These are phyloP conservation scores for Hyposmocoma kahamanoa DNA, from an alignment of 1,140 invertebrate species.

Conservation along the genomic window DNA sequence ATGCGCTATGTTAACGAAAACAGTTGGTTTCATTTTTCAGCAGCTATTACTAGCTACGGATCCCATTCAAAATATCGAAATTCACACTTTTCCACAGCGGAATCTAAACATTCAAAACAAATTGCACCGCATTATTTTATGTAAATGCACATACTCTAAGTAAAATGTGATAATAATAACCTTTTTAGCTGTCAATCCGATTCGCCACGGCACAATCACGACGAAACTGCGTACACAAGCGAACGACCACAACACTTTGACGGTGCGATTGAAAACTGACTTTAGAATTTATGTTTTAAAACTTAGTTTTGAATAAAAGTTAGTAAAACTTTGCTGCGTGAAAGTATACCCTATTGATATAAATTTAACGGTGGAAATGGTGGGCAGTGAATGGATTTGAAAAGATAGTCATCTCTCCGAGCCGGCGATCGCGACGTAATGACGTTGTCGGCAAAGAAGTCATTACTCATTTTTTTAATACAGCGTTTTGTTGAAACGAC, in stretches of 20 bases:
- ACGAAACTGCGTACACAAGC: conserved; percentile 45
- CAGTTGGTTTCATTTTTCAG: too few relatives aligned
- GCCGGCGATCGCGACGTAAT: conserved; percentile 60
- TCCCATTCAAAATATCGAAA: too few relatives aligned
- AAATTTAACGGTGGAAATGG: too few relatives aligned
- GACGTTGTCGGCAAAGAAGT: conserved; percentile 66
- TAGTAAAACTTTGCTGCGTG: too few relatives aligned
- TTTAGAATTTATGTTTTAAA: conserved; percentile 18
- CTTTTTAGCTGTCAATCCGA: conserved; percentile 67
- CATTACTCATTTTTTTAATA: conserved; percentile 73
- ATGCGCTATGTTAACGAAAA: too few relatives aligned
- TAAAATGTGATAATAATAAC: conserved; percentile 72
- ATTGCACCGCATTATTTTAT: conserved; percentile 50
- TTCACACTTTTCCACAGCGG: conserved; percentile 15
- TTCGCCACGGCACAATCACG: conserved; percentile 60
- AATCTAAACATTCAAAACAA: conserved; percentile 15
- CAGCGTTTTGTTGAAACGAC: conserved; percentile 70
- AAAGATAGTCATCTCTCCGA: conserved; percentile 54
- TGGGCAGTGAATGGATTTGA: too few relatives aligned
- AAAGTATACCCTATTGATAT: too few relatives aligned
- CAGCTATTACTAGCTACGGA: too few relatives aligned
- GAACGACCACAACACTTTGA: conserved; percentile 16
- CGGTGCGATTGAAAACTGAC: conserved; percentile 24
- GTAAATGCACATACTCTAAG: conserved; percentile 59
- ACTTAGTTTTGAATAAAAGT: conserved; percentile 15